Percentiles rank a stretch among this genome's conserved stretches.
These are phyloP conservation scores for Ligdia adustata DNA, from an alignment of 2,888 invertebrate species.

Conservation along the genomic window DNA sequence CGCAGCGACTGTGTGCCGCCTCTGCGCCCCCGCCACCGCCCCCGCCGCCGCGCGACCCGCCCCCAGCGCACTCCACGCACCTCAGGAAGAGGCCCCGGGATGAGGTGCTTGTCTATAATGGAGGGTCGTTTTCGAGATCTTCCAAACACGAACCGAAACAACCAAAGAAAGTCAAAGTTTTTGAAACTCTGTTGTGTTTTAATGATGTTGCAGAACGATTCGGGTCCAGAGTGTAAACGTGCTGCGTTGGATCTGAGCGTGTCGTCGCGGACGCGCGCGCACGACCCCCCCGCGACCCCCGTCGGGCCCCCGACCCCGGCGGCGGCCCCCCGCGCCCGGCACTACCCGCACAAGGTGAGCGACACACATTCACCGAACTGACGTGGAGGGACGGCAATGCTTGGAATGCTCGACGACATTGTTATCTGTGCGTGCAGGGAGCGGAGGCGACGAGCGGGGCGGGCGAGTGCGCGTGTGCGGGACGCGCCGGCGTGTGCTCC, in stretches of 20 bases:
- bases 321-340: conserved; percentile 2
- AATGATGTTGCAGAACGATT: conserved; percentile 38
- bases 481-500: conserved; percentile 65
- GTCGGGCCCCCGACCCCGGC: conserved; percentile 8
- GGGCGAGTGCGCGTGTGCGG: conserved; percentile 79
- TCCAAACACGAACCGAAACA: too few relatives aligned
- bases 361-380: too few relatives aligned
- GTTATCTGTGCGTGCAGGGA: too few relatives aligned
- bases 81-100: conserved; percentile 52
- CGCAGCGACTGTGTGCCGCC: conserved; percentile 84
- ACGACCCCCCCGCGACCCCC: conserved; percentile 5
- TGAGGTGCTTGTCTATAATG: too few relatives aligned
- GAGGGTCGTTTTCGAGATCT: too few relatives aligned
- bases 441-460: conserved; percentile 49
- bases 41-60: conserved; percentile 58
- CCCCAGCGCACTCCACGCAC: conserved; percentile 29
- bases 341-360: conserved; percentile 5
- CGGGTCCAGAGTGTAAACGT: conserved; percentile 54
- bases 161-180: too few relatives aligned
- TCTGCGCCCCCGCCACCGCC: conserved; percentile 33
- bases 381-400: too few relatives aligned
- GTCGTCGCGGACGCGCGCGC: conserved; percentile 23
- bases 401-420: too few relatives aligned
- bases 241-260: conserved; percentile 62
- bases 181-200: neutral